Base-by-base conservation (phyloP, 2,113 vertebrate species). In the Otocyon megalotis region DNA sequence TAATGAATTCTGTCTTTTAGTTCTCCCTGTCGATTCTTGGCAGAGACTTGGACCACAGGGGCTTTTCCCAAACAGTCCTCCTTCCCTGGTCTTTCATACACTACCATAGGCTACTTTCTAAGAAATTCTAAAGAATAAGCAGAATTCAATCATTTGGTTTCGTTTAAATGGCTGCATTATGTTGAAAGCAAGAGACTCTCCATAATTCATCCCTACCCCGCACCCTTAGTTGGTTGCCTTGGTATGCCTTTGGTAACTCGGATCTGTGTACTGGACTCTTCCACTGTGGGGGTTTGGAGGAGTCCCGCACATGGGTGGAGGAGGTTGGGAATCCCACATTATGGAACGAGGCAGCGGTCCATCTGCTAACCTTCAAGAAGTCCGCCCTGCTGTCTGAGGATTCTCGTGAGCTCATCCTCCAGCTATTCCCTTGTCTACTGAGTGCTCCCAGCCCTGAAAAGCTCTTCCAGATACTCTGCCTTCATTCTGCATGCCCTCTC, bases 21-120 rank as follows among this genome's bases (percentile, higher is more conserved):
- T 65, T 82, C 60, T 58, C 19, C 14, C 74, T 95, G 83, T 84
- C 74, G 96, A 1, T 90, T 95, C 82, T 84, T 96, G 80, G 88
- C 84, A 93, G 28, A 82, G 28, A 86, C 30, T 88, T 77, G 92
- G 35, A 90, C 13, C 53, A 65, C 19, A 24, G 32, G 53, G 79
- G 32, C 28, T 92, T 92, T 94, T 74, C 84, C 83, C 63, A 88
- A 12, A 43, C 8, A 90, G 69, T 77, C 32, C 48, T 71, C 80
- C 15, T 95, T 90, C 22, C 67, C 50, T 69, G 81, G n/a, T 71
- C 28, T 80, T 85, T 79, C 11, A 3, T 10, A 24, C 6, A 11
- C 8, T 54, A 43, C 9, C 10, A 90, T 19, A 62, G 53, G 14
- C 32, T 74, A 62, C 93, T 96, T 96, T 96, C 91, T 88, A 97